Percentiles rank a stretch among this genome's conserved stretches.
phyloP scores from a whole-genome alignment of 2,888 invertebrate species.

The Tridacna gigas region DNA sequence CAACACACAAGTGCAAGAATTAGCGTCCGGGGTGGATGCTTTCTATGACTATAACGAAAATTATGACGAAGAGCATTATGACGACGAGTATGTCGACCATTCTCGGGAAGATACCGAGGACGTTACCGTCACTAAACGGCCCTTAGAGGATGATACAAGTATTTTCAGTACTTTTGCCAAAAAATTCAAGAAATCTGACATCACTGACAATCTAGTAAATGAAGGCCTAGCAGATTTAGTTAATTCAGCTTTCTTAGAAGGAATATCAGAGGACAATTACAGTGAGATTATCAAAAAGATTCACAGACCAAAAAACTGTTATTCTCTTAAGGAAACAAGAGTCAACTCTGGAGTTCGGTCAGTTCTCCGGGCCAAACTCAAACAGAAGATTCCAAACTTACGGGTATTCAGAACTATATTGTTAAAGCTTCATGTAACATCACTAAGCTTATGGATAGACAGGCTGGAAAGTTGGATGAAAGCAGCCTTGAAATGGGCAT shows the following conservation, averaged over 20 bases:
- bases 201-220: constrained; percentile 20
- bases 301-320: constrained; percentile 34
- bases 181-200: constrained; percentile 35
- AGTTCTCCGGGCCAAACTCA: constrained; percentile 31
- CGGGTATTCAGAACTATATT: constrained; percentile 46
- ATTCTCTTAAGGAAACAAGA: constrained; percentile 21
- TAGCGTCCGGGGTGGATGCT: constrained; percentile 19
- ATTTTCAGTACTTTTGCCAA: constrained; percentile 29
- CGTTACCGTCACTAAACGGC: no score
- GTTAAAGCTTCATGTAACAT: constrained; percentile 48
- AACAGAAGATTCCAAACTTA: constrained; percentile 36
- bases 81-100: neutral
- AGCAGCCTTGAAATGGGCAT: neutral
- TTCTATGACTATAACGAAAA: constrained; percentile 20
- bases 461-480: constrained; percentile 12
- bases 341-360: constrained; percentile 40
- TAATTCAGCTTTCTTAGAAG: constrained; percentile 37
- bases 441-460: constrained; percentile 26
- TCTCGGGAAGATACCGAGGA: neutral
- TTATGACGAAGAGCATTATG: neutral
- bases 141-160: neutral
- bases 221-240: constrained; percentile 12
- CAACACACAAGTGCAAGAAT: constrained; percentile 33
- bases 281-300: constrained; percentile 23
- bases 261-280: constrained; percentile 37